phyloP scores from a whole-genome alignment of 2,797 vertebrate species.

The Todus mexicanus region DNA sequence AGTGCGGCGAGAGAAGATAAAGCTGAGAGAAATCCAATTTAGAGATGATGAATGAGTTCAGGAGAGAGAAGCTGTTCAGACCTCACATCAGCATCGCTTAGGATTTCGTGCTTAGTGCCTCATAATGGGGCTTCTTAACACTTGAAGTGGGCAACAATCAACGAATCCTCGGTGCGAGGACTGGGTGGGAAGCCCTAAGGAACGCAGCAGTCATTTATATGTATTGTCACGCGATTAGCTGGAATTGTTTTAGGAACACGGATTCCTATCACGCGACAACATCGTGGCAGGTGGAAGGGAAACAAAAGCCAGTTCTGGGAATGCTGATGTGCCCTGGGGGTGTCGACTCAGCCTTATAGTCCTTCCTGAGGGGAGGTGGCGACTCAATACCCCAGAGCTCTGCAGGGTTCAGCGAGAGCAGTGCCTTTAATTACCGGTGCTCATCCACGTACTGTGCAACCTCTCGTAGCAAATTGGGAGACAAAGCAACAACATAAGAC shows the following conservation, averaged over 20 bases:
- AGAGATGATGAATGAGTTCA: background rate
- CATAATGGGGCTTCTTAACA: background rate
- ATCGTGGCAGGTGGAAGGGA: background rate
- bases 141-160: background rate
- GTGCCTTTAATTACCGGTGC: background rate
- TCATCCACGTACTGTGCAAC: background rate
- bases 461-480: background rate
- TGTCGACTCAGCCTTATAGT: background rate
- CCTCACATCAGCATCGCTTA: background rate
- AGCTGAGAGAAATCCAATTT: background rate
- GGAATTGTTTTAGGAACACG: background rate
- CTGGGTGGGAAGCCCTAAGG: background rate
- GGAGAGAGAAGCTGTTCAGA: background rate
- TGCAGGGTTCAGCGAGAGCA: background rate
- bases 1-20: background rate
- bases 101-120: background rate
- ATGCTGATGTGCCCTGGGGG: background rate
- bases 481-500: background rate
- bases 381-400: background rate
- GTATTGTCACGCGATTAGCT: background rate
- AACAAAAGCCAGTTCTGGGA: background rate
- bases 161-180: rapidly evolving
- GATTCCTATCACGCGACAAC: background rate
- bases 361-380: background rate
- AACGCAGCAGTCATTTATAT: no score